Evolutionary conservation across 2,888 invertebrate species (phyloP).

Genomic region (Nebria brevicollis): DNA sequence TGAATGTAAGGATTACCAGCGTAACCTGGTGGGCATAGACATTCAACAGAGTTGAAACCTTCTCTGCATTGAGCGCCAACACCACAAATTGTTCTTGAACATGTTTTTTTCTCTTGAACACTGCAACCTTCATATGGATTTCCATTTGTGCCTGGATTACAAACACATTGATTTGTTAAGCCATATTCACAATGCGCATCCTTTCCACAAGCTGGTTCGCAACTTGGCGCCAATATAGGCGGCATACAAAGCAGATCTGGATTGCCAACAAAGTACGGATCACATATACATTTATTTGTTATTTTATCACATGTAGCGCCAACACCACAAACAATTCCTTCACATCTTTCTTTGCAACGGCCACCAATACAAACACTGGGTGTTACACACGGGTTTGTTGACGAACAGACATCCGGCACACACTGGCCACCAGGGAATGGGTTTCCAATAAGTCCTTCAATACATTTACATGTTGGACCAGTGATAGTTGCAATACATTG

Average conservation of each 20-base stretch:
- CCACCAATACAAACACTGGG: slow-evolving; percentile 87
- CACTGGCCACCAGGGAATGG: slow-evolving; percentile 92
- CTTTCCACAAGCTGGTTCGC: slow-evolving; percentile 81
- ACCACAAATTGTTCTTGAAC: slow-evolving; percentile 79
- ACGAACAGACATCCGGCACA: slow-evolving; percentile 82
- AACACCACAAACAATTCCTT: slow-evolving; percentile 86
- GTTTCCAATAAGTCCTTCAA: slow-evolving; percentile 87
- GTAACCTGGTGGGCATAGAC: slow-evolving; percentile 84
- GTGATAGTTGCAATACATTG: slow-evolving; percentile 85
- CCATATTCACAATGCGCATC: slow-evolving; percentile 89
- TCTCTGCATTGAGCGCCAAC: slow-evolving; percentile 82
- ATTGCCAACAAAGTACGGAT: slow-evolving; percentile 88
- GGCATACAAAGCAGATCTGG: slow-evolving; percentile 91
- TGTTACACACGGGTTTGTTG: slow-evolving; percentile 78
- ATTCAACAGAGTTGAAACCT: slow-evolving; percentile 78
- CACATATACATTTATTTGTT: slow-evolving; percentile 86
- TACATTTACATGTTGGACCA: slow-evolving; percentile 89
- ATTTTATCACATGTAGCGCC: slow-evolving; percentile 86
- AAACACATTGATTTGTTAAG: slow-evolving; percentile 79
- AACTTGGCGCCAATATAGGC: slow-evolving; percentile 80
- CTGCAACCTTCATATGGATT: slow-evolving; percentile 89
- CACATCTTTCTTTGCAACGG: slow-evolving; percentile 88
- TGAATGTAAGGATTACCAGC: slow-evolving; percentile 85
- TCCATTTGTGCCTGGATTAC: slow-evolving; percentile 84
- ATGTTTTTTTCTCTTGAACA: slow-evolving; percentile 75